Conservation (phyloP, 1,140 invertebrate species). For the Brachystomella parvula region DNA sequence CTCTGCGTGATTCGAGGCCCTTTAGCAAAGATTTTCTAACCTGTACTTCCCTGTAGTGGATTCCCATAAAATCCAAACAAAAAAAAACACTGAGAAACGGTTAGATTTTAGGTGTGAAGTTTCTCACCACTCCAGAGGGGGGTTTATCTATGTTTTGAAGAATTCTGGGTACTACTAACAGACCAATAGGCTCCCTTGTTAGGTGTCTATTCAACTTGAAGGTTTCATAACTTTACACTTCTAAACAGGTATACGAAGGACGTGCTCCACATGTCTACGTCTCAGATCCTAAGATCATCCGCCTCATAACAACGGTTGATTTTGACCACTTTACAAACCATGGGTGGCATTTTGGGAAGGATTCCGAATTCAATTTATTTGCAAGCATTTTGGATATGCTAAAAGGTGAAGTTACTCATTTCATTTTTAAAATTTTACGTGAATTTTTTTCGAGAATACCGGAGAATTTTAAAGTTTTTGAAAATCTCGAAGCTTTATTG, state of each 20-base stretch:
- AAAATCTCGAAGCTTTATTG: no score
- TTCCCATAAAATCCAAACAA: no score
- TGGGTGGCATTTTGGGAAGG: slow-evolving; percentile 36
- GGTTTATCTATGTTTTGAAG: no score
- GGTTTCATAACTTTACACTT: background rate
- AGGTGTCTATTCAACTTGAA: no score
- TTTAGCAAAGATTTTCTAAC: no score
- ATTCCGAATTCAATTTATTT: slow-evolving; percentile 17
- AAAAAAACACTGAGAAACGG: no score
- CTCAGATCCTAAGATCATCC: slow-evolving; percentile 47
- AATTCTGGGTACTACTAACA: background rate
- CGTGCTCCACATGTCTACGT: slow-evolving; percentile 6
- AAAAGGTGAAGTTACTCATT: slow-evolving; percentile 23
- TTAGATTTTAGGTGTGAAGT: no score
- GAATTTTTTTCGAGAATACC: background rate
- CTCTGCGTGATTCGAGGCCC: no score
- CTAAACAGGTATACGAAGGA: slow-evolving; percentile 20
- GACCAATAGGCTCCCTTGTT: background rate
- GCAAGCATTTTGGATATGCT: slow-evolving; percentile 27
- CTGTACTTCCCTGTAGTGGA: no score
- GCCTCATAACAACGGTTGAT: slow-evolving; percentile 46
- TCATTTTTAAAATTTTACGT: background rate
- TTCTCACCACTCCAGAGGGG: no score
- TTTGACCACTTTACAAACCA: slow-evolving; percentile 47
- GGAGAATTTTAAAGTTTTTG: background rate